phyloP scores from a whole-genome alignment of 2,888 invertebrate genomes.

The Helobdella robusta region DNA sequence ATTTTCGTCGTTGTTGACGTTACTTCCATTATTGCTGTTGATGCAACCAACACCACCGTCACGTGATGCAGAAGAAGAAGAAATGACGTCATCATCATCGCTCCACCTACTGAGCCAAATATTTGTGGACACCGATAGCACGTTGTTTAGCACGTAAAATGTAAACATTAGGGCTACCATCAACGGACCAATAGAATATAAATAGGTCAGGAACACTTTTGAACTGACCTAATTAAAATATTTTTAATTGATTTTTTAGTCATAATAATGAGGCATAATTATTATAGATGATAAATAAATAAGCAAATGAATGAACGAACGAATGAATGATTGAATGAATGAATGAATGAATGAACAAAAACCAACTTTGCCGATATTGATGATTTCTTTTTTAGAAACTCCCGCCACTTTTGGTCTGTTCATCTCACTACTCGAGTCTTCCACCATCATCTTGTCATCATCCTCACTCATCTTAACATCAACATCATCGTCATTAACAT shows the following conservation, averaged over 20 bases:
- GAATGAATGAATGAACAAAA: neutral
- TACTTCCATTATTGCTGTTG: no score
- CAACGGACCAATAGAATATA: neutral
- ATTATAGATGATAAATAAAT: no score
- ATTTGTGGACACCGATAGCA: conserved; percentile 5
- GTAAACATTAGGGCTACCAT: neutral
- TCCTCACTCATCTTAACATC: neutral
- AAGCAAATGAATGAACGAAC: no score
- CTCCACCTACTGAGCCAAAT: conserved; percentile 20
- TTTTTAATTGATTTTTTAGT: neutral
- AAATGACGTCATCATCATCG: neutral
- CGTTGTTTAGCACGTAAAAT: conserved; percentile 12
- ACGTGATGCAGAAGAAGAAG: no score
- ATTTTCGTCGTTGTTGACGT: no score
- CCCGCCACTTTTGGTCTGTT: neutral
- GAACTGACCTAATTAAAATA: conserved; percentile 3
- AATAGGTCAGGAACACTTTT: neutral
- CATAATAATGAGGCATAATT: no score
- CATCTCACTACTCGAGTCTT: neutral
- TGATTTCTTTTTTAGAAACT: conserved; percentile 6
- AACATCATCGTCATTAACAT: conserved; percentile 6
- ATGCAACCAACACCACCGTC: no score
- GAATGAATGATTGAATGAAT: neutral
- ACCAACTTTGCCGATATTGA: conserved; percentile 18
- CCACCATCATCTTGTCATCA: neutral